Conservation (phyloP, 1,140 invertebrate genomes). For the Teleogryllus occipitalis region DNA sequence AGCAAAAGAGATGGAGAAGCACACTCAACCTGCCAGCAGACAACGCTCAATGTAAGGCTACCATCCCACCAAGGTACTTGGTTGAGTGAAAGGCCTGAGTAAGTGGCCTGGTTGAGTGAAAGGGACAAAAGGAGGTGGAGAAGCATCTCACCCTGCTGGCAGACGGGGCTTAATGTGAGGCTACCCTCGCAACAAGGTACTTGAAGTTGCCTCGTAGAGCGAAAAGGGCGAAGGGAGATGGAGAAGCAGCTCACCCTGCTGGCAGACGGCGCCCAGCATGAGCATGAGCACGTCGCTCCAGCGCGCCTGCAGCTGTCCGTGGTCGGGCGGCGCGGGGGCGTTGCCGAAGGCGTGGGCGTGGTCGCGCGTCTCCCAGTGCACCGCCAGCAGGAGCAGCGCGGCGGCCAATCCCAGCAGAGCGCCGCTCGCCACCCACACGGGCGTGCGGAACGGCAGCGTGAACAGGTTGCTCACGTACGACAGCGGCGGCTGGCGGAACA, state of each 20-base stretch:
- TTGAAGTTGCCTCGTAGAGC: too few relatives aligned
- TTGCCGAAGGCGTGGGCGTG: not conserved
- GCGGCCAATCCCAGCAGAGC: slow-evolving; percentile 40
- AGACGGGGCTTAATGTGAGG: too few relatives aligned
- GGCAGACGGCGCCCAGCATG: slow-evolving; percentile 44
- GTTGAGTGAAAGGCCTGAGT: too few relatives aligned
- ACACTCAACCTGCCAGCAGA: too few relatives aligned
- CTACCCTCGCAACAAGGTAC: too few relatives aligned
- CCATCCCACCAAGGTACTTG: too few relatives aligned
- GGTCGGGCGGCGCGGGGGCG: not conserved
- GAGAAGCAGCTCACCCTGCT: slow-evolving; percentile 41
- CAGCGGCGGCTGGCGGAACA: slow-evolving; percentile 56
- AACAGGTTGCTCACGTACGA: slow-evolving; percentile 57
- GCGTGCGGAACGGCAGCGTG: slow-evolving; percentile 46
- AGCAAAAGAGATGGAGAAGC: too few relatives aligned
- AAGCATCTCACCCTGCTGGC: too few relatives aligned
- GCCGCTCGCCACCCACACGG: slow-evolving; percentile 48
- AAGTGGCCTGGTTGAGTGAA: too few relatives aligned
- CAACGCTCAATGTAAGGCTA: too few relatives aligned
- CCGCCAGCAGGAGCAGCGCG: slow-evolving; percentile 31
- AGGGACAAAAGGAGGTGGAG: too few relatives aligned
- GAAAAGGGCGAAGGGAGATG: not conserved
- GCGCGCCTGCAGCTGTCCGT: not conserved
- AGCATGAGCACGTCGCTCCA: slow-evolving; percentile 17
- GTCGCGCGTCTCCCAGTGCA: not conserved